phyloP scores from a whole-genome alignment of 2,888 invertebrate species.

The Tipula lateralis region DNA sequence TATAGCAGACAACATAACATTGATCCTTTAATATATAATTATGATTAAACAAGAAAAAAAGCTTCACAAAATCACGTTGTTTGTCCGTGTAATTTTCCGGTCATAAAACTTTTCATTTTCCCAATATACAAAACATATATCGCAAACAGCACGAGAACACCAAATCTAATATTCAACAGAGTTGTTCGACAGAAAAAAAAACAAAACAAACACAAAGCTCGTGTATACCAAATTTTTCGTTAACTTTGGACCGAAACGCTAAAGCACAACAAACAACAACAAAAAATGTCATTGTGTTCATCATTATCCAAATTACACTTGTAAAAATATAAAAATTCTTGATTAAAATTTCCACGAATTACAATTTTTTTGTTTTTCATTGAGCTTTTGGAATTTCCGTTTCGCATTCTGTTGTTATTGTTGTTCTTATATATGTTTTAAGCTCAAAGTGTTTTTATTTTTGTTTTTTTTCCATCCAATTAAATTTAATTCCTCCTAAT shows the following conservation, averaged over 20 bases:
- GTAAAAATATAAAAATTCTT: background rate
- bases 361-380: background rate
- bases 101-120: background rate
- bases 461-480: background rate
- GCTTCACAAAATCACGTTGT: no score
- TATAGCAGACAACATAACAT: no score
- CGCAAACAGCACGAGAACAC: background rate
- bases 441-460: background rate
- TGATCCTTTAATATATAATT: no score
- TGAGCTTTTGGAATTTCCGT: conserved; percentile 11
- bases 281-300: background rate
- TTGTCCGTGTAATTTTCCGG: background rate
- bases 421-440: background rate
- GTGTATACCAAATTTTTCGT: background rate
- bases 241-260: background rate
- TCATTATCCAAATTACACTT: conserved; percentile 11
- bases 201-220: background rate
- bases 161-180: background rate
- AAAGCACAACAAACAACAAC: background rate
- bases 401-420: background rate
- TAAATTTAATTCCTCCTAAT: conserved; percentile 14
- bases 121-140: background rate
- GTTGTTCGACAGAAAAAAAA: background rate
- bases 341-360: conserved; percentile 20
- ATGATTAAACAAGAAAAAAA: no score